Base-by-base conservation (phyloP, 2,888 invertebrate species). In the Synanthedon vespiformis region DNA sequence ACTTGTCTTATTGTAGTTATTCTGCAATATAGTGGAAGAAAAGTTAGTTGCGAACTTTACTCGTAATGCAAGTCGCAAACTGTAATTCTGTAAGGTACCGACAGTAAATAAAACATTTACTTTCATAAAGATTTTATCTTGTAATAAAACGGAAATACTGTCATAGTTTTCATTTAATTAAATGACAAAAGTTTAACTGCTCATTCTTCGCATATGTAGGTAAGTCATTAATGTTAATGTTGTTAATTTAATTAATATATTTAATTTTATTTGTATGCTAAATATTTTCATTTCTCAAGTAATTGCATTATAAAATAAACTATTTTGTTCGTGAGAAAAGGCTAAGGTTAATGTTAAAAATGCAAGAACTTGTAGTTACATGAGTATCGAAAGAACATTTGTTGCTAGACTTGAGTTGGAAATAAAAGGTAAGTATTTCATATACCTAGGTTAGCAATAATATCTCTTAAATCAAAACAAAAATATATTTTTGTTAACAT, bases 231-330 rank as follows among this genome's bases (percentile, higher is more conserved):
- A 44, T 1, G 44, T 44, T 44, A 13, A 44, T 44, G 14, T 40
- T 14, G 13, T 40, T 18, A 40, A 51, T 48, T 40, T 4, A 40
- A 53, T 40, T 60, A 61, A 57, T 59, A 56, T 55, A 3, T 50
- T 56, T 59, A 57, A 60, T 58, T 58, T 60, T 56, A 58, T 5
- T 56, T 58, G 16, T 56, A 54, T 53, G 55, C 34, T 52, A 58
- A 54, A 58, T 63, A 64, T 62, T 61, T 62, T 62, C 64, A 60
- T 27, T 14, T n/a, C 48, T 51, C 48, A 14, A 41, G 44, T 44
- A 13, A 13, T 8, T 12, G n/a, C 14, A 44, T 44, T 44, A 14
- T 44, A 44, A 44, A 44, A n/a, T 14, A 44, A 44, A 34, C 10
- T 34, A 34, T 34, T 34, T 34, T 34, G 34, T 34, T 34, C 34